These are phyloP conservation scores for Trichonephila clavipes DNA, from an alignment of 1,140 invertebrate species.

Conservation along the genomic window DNA sequence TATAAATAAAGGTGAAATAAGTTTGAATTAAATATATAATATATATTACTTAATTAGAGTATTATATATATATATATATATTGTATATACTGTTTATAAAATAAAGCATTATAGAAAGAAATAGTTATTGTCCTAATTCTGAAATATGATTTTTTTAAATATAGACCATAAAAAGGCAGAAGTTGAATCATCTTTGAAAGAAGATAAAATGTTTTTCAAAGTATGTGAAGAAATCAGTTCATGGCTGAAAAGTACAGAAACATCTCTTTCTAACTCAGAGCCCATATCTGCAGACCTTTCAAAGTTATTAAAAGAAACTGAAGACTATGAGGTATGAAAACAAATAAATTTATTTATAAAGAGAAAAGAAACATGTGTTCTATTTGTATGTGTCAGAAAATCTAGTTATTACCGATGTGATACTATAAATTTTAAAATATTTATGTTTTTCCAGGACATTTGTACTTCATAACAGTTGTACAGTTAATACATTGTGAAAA, in stretches of 20 bases:
- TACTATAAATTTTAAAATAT: too few relatives aligned
- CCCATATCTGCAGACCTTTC: slow-evolving; percentile 92
- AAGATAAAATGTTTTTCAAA: slow-evolving; percentile 89
- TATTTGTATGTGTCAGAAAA: too few relatives aligned
- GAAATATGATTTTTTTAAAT: background rate
- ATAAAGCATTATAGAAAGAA: background rate
- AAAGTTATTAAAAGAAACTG: slow-evolving; percentile 91
- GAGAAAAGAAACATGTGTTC: too few relatives aligned
- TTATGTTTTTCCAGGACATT: too few relatives aligned
- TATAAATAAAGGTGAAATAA: background rate
- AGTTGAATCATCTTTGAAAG: slow-evolving; percentile 89
- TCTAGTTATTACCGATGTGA: too few relatives aligned
- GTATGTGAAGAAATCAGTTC: slow-evolving; percentile 91
- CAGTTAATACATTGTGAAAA: too few relatives aligned
- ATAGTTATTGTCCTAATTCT: background rate
- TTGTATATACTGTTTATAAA: background rate
- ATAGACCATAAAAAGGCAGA: slow-evolving; percentile 92
- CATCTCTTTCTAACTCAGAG: slow-evolving; percentile 87
- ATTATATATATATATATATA: too few relatives aligned
- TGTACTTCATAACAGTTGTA: too few relatives aligned
- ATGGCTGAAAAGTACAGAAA: slow-evolving; percentile 89
- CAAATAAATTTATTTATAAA: too few relatives aligned
- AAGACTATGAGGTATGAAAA: slow-evolving; percentile 87
- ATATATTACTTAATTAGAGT: too few relatives aligned
- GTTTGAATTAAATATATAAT: too few relatives aligned